Conservation (phyloP, 2,888 invertebrate species). For the Dendrolimus pini region DNA sequence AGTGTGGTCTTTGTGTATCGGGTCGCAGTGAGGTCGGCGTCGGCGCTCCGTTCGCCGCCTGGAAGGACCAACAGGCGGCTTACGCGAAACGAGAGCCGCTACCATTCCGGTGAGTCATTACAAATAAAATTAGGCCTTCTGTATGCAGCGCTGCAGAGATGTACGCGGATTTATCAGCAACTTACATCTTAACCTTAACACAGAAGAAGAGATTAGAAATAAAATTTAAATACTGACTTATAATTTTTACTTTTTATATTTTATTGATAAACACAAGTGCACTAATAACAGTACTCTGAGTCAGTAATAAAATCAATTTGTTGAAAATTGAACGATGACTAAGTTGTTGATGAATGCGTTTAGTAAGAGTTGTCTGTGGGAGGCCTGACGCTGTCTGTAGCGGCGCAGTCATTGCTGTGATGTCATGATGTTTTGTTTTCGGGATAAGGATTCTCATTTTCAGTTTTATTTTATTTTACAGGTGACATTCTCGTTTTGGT, state of each 20-base stretch:
- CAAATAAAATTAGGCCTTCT: constrained; percentile 6
- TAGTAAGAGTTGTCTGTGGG: background rate
- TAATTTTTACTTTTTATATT: too few relatives aligned
- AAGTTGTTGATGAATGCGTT: background rate
- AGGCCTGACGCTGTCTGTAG: constrained; percentile 33
- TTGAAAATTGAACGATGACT: background rate
- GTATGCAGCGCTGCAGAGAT: constrained; percentile 3
- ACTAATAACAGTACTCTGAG: too few relatives aligned
- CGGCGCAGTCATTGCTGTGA: constrained; percentile 31
- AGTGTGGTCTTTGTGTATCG: constrained; percentile 71
- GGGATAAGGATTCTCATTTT: constrained; percentile 16
- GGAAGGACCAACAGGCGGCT: constrained; percentile 91
- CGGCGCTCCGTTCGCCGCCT: constrained; percentile 72
- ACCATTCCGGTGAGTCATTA: constrained; percentile 92
- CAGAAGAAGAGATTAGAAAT: too few relatives aligned
- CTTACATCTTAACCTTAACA: too few relatives aligned
- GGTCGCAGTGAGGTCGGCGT: constrained; percentile 73
- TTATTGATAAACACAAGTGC: too few relatives aligned
- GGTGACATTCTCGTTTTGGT: constrained; percentile 21
- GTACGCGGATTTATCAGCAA: background rate
- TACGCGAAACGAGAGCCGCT: constrained; percentile 95
- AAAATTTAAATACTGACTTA: too few relatives aligned
- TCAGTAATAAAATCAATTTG: too few relatives aligned
- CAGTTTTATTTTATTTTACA: constrained; percentile 5
- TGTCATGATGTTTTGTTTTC: constrained; percentile 15